These are phyloP conservation scores for Microcebus griseorufus DNA, from an alignment of 2,113 vertebrate species.

Conservation along the genomic window DNA sequence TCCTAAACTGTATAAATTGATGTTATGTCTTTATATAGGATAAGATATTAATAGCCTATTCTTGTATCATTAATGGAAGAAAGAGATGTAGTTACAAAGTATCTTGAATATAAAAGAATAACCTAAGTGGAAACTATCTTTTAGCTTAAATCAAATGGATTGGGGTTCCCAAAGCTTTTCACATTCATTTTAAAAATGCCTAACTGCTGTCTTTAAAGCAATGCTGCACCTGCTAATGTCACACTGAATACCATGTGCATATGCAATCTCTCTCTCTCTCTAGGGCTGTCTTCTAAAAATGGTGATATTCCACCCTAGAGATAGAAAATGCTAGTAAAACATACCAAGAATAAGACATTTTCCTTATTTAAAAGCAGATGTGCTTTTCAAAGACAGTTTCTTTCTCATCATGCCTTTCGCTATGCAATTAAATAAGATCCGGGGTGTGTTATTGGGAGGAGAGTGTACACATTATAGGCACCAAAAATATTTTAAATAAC, in stretches of 20 bases:
- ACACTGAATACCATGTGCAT: conserved; percentile 46
- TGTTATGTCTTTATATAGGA: not conserved
- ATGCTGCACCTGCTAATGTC: conserved; percentile 60
- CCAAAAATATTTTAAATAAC: conserved; percentile 27
- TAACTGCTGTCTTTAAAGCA: conserved; percentile 34
- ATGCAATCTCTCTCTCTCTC: conserved; percentile 54
- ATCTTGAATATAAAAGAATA: not conserved
- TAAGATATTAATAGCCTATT: not conserved
- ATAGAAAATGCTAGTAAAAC: conserved; percentile 40
- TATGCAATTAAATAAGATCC: conserved; percentile 59
- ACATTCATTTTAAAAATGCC: conserved; percentile 32
- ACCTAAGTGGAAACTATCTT: not conserved
- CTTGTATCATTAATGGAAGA: conserved; percentile 10
- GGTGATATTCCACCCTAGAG: conserved; percentile 57
- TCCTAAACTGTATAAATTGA: not conserved
- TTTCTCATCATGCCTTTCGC: conserved; percentile 23
- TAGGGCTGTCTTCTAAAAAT: conserved; percentile 66
- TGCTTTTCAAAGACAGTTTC: conserved; percentile 57
- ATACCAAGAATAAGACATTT: conserved; percentile 43
- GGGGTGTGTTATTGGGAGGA: not conserved
- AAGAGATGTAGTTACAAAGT: not conserved
- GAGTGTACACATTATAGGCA: not conserved
- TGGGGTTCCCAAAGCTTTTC: not conserved
- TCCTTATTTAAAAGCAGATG: conserved; percentile 54
- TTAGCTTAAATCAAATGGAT: conserved; percentile 1